Evolutionary conservation across 2,113 vertebrate species (phyloP), one percentile per base, ranked within the genome.

Genomic region (Gopherus flavomarginatus): DNA sequence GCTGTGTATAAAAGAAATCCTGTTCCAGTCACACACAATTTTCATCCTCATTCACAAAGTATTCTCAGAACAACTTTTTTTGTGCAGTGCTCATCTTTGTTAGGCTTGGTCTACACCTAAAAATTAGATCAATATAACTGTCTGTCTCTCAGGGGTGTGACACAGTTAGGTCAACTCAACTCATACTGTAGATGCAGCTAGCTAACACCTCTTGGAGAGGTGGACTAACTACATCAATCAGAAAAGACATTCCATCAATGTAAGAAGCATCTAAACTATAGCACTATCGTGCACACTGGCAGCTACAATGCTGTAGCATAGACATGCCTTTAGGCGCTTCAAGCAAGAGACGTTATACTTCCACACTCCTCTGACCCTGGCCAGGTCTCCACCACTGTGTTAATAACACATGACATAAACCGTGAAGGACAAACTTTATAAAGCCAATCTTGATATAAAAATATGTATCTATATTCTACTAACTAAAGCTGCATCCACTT

Each of bases 1-100:
- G 42, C 53, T 69, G 85, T 31, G 42, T 8, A 0, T 0, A 4
- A 5, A 1, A 44, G 22, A 75, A 42, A 1, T 47, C n/a, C 22
- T 31, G 2, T 19, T 52, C 35, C 50, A 85, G 35, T 1, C 0
- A 9, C 49, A 38, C 42, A 78, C 42, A 78, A 27, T 47, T 47
- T 78, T 26, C 42, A 72, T 22, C n/a, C n/a, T 72, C n/a, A 72
- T 35, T 69, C 62, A n/a, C 62, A 69, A 72, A 72, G 9, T 38
- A 72, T 38, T 38, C 65, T 72, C 65, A 38, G 65, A 21, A 17
- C n/a, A 38, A 72, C 65, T 38, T 72, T 38, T 72, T n/a, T 72
- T 72, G 17, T 22, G n/a, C 16, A 38, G n/a, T 72, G 35, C 35
- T 22, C 65, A 72, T 38, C 17, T 38, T 72, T 72, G 19, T 72